Percentiles rank a stretch among this genome's conserved stretches.
phyloP scores from a whole-genome alignment of 2,888 invertebrate genomes.

The Halictus ligatus region DNA sequence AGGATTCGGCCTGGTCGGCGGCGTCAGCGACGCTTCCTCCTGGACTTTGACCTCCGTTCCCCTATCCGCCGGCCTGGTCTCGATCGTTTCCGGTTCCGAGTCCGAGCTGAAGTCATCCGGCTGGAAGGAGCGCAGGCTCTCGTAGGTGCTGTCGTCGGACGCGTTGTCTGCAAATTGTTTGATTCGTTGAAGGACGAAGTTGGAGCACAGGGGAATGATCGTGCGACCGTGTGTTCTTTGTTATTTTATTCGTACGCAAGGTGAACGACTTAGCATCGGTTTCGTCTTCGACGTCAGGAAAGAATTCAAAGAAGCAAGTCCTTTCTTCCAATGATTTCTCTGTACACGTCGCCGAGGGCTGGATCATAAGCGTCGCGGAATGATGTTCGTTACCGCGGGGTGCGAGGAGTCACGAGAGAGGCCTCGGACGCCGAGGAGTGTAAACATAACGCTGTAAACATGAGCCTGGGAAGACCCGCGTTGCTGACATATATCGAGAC shows the following conservation, averaged over 20 bases:
- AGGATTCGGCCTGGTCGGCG: conserved; percentile 78
- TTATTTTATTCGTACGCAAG: background rate
- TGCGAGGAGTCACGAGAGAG: no score
- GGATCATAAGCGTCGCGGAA: no score
- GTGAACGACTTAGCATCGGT: background rate
- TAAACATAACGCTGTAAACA: no score
- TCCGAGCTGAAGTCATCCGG: conserved; percentile 77
- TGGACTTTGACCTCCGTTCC: background rate
- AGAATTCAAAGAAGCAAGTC: background rate
- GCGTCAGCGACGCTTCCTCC: conserved; percentile 56
- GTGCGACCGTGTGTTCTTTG: background rate
- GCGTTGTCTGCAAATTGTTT: conserved; percentile 67
- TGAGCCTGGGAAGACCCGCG: no score
- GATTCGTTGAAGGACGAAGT: no score
- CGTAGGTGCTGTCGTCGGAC: conserved; percentile 82
- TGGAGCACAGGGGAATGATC: background rate
- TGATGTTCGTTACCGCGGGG: no score
- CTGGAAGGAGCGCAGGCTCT: conserved; percentile 76
- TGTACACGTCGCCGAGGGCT: no score
- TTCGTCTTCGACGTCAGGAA: background rate
- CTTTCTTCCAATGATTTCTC: background rate
- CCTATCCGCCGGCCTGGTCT: background rate
- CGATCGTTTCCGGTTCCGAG: conserved; percentile 61
- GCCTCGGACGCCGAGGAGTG: no score
- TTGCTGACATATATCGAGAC: no score